Percentiles rank a stretch among this genome's conserved stretches.
phyloP scores from a whole-genome alignment of 2,888 invertebrate genomes.

The Melikaiella ostensackeni region DNA sequence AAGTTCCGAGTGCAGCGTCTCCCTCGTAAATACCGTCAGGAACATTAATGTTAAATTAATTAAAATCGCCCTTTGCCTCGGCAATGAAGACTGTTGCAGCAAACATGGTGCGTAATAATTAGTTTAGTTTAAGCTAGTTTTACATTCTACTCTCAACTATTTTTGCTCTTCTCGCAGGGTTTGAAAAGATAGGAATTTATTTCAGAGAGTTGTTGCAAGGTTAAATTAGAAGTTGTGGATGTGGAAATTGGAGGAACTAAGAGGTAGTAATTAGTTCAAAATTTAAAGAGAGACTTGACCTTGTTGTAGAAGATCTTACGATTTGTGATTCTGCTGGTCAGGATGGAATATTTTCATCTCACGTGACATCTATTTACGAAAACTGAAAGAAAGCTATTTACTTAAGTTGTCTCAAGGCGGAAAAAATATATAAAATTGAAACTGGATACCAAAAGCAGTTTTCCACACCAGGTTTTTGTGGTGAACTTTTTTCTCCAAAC shows the following conservation, averaged over 20 bases:
- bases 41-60: constrained; percentile 38
- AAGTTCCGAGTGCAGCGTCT: constrained; percentile 19
- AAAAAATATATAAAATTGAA: neutral
- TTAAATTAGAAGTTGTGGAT: neutral
- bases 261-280: neutral
- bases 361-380: too few relatives aligned
- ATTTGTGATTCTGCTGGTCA: too few relatives aligned
- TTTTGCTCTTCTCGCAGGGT: neutral
- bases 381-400: too few relatives aligned
- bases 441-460: neutral
- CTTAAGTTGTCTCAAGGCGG: too few relatives aligned
- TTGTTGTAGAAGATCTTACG: too few relatives aligned
- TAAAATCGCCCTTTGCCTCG: constrained; percentile 35
- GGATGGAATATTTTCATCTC: too few relatives aligned
- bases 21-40: constrained; percentile 29
- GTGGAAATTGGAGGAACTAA: neutral
- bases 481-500: constrained; percentile 49
- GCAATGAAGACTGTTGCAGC: constrained; percentile 9
- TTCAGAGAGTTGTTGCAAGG: neutral
- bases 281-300: neutral
- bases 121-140: constrained; percentile 12
- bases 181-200: neutral
- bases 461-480: neutral
- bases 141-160: neutral
- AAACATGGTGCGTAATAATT: constrained; percentile 25